Conservation (phyloP, 2,113 vertebrate genomes). For the Etia nguti region DNA sequence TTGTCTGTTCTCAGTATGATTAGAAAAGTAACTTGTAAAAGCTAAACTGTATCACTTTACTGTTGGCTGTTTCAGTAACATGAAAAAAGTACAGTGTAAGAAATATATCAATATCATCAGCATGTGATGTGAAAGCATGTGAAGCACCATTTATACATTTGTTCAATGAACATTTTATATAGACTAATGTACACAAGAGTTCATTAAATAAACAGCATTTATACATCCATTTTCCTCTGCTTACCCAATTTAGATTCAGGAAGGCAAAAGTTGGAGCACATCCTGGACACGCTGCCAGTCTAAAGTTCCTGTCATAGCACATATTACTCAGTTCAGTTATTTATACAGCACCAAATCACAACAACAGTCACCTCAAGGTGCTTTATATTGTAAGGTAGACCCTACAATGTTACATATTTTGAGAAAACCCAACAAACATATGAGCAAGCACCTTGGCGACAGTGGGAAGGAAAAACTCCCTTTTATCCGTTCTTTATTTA, state of each 20-base stretch:
- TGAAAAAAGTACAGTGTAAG: fast-evolving
- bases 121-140: not conserved
- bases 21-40: not conserved
- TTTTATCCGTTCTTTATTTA: not conserved
- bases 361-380: not conserved
- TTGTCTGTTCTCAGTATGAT: not conserved
- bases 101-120: not conserved
- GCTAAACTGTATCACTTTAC: not conserved
- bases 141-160: not conserved
- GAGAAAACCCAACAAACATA: not conserved
- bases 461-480: not conserved
- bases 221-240: fast-evolving
- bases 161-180: not conserved
- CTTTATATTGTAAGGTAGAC: not conserved
- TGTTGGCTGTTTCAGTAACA: not conserved
- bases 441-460: fast-evolving
- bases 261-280: not conserved
- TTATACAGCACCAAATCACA: not conserved
- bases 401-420: fast-evolving
- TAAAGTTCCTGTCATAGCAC: not conserved
- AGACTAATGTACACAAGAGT: fast-evolving
- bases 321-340: not conserved
- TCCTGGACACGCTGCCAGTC: fast-evolving
- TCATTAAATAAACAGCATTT: not conserved
- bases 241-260: not conserved